These are phyloP conservation scores for Fratercula arctica DNA, from an alignment of 2,797 vertebrate genomes.

Conservation along the genomic window DNA sequence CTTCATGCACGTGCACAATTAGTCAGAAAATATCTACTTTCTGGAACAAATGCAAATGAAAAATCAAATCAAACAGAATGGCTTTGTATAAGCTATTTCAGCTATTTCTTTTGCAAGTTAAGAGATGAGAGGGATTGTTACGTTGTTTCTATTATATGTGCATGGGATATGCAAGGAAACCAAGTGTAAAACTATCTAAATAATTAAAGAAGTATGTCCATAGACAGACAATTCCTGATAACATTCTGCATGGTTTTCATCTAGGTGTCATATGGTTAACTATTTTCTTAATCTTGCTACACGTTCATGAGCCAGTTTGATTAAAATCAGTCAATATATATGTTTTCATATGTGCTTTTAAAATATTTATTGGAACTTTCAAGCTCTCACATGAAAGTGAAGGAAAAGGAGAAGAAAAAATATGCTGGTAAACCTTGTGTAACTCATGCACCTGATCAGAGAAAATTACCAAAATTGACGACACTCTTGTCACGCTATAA, in stretches of 20 bases:
- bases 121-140: not conserved
- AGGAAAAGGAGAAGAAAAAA: not conserved
- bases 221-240: not conserved
- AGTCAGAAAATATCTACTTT: not conserved
- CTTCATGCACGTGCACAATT: not conserved
- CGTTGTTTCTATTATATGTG: not conserved
- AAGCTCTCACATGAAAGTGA: not conserved
- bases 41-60: not conserved
- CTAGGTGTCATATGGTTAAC: not conserved
- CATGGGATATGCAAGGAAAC: not conserved
- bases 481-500: not conserved
- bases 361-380: not conserved
- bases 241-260: not conserved
- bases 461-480: slow-evolving; percentile 36
- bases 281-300: not conserved
- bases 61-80: not conserved
- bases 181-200: not conserved
- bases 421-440: not conserved
- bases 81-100: not conserved
- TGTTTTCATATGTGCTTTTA: not conserved
- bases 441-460: slow-evolving; percentile 16
- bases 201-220: not conserved
- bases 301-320: not conserved
- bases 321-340: not conserved
- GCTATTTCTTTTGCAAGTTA: not conserved